phyloP scores from a whole-genome alignment of 1,140 invertebrate species.

The Scaptomyza hsui region DNA sequence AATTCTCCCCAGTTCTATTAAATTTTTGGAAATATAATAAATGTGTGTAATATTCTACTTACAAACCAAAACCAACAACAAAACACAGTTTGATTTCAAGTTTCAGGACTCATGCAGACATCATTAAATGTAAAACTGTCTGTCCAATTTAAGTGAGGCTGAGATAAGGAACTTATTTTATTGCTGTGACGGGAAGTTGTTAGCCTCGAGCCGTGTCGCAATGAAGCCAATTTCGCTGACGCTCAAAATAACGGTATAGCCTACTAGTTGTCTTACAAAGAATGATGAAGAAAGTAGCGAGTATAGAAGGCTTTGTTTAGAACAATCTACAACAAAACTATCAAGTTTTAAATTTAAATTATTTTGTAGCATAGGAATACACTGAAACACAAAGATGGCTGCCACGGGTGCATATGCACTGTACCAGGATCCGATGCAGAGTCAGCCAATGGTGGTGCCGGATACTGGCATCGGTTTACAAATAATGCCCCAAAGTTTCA shows the following conservation, averaged over 20 bases:
- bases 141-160: constrained; percentile 45
- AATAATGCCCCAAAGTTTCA: not conserved
- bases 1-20: constrained; percentile 60
- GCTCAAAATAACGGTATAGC: too few species aligned
- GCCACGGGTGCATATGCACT: constrained; percentile 14
- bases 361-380: too few species aligned
- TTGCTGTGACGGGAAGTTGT: too few species aligned
- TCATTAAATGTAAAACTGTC: constrained; percentile 75
- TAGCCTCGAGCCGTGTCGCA: too few species aligned
- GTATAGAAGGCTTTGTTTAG: too few species aligned
- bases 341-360: too few species aligned
- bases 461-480: not conserved
- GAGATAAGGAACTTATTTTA: constrained; percentile 45
- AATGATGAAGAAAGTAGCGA: too few species aligned
- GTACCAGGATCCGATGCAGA: constrained; percentile 49
- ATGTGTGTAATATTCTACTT: constrained; percentile 53
- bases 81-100: constrained; percentile 49
- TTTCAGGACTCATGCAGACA: constrained; percentile 56
- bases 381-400: constrained; percentile 15
- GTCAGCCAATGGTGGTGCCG: constrained; percentile 13
- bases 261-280: too few species aligned
- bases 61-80: constrained; percentile 45
- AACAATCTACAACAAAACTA: too few species aligned
- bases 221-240: too few species aligned
- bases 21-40: constrained; percentile 70